Percentiles rank a stretch among this genome's conserved stretches.
These are phyloP conservation scores for Agrotis clavis DNA, from an alignment of 2,888 invertebrate species.

Conservation along the genomic window DNA sequence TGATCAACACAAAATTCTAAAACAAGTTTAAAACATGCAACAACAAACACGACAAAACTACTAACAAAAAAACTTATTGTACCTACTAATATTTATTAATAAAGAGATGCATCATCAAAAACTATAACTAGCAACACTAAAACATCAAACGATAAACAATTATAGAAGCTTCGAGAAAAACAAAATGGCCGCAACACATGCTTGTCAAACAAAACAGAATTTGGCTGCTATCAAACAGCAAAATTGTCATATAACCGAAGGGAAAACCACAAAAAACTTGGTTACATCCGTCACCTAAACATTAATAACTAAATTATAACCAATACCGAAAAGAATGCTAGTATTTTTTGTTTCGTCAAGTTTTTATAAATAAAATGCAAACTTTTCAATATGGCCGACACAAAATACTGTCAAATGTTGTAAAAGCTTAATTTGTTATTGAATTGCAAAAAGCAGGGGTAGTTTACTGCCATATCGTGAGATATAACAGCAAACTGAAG, in stretches of 20 bases:
- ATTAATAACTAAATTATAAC: conserved; percentile 73
- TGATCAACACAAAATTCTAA: conserved; percentile 71
- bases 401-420: conserved; percentile 68
- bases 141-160: conserved; percentile 63
- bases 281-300: conserved; percentile 77
- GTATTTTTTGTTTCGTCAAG: conserved; percentile 18
- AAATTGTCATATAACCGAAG: conserved; percentile 72
- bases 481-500: conserved; percentile 65
- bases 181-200: conserved; percentile 66
- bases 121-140: conserved; percentile 59
- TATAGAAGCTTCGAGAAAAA: conserved; percentile 66
- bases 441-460: conserved; percentile 71
- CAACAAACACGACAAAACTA: conserved; percentile 61
- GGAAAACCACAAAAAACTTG: conserved; percentile 84
- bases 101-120: conserved; percentile 52
- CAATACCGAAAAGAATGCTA: conserved; percentile 73
- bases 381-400: conserved; percentile 70
- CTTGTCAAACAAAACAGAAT: conserved; percentile 69
- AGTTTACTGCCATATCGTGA: conserved; percentile 68
- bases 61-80: conserved; percentile 53
- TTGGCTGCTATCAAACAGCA: conserved; percentile 81
- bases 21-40: conserved; percentile 64
- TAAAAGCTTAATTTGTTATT: conserved; percentile 71
- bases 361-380: conserved; percentile 50
- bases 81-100: conserved; percentile 34